Evolutionary conservation across 2,797 vertebrate species (phyloP).

Genomic region (Anisognathus igniventris): DNA sequence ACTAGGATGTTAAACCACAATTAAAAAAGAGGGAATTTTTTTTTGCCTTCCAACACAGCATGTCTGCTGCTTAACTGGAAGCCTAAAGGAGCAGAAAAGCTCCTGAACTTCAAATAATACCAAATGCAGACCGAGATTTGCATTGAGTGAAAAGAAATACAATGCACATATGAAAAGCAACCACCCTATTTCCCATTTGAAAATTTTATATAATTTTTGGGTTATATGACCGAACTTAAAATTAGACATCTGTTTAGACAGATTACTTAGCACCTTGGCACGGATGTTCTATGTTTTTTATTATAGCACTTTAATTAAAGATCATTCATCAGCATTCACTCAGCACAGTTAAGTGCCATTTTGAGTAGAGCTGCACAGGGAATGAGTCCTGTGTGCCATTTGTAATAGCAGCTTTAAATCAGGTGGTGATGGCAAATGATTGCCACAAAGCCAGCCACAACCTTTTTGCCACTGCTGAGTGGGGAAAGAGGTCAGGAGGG

Average conservation of each 20-base stretch:
- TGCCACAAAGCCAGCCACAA: background rate
- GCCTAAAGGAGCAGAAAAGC: background rate
- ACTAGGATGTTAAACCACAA: background rate
- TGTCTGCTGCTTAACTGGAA: background rate
- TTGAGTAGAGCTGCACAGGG: background rate
- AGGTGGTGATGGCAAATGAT: background rate
- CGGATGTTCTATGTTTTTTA: constrained; percentile 40
- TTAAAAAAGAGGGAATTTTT: background rate
- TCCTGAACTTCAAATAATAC: background rate
- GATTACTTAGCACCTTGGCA: constrained; percentile 47
- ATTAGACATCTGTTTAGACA: constrained; percentile 34
- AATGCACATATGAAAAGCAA: background rate
- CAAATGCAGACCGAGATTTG: background rate
- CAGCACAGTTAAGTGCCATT: constrained; percentile 8
- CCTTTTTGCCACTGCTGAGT: background rate
- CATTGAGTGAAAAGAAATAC: background rate
- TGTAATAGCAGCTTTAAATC: constrained; percentile 13
- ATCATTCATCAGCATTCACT: constrained; percentile 37
- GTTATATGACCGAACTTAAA: background rate
- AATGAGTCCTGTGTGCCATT: background rate
- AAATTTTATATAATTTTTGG: background rate
- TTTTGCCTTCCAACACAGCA: background rate
- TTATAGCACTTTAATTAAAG: constrained; percentile 31
- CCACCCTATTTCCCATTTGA: background rate
- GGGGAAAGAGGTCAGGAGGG: background rate